A percentile compares a stretch with the other conserved stretches of the same genome.
Conservation (phyloP, 2,888 invertebrate species). For the Zelleria hepariella region DNA sequence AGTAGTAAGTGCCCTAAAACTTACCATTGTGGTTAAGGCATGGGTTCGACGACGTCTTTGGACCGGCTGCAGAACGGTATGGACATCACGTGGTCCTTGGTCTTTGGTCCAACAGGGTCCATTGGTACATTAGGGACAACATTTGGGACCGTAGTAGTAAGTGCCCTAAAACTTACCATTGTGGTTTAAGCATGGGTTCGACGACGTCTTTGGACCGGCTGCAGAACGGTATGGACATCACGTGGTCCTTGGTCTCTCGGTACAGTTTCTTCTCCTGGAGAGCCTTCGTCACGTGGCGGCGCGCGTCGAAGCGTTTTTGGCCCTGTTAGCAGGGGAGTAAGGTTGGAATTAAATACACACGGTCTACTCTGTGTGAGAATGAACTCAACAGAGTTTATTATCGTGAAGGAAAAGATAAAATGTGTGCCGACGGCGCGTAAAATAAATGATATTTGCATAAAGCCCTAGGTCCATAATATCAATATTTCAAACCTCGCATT, state of each 20-base stretch:
- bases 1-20: too few relatives aligned
- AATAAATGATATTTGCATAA: too few relatives aligned
- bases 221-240: slow-evolving; percentile 97
- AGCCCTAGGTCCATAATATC: too few relatives aligned
- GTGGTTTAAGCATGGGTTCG: slow-evolving; percentile 96
- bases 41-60: slow-evolving; percentile 97
- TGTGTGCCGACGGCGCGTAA: too few relatives aligned
- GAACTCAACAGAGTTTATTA: too few relatives aligned
- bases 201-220: slow-evolving; percentile 98
- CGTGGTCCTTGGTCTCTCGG: slow-evolving; percentile 86
- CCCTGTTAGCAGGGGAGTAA: slow-evolving; percentile 67
- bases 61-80: slow-evolving; percentile 97
- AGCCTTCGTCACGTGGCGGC: slow-evolving; percentile 83
- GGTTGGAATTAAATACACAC: neutral
- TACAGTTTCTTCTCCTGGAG: slow-evolving; percentile 81
- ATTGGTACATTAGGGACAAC: too few relatives aligned
- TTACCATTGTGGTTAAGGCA: slow-evolving; percentile 98
- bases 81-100: slow-evolving; percentile 94
- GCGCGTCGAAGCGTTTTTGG: slow-evolving; percentile 92
- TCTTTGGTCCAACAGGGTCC: too few relatives aligned
- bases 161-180: too few relatives aligned
- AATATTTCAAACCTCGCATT: too few relatives aligned
- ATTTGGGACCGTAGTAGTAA: too few relatives aligned
- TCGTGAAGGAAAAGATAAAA: too few relatives aligned
- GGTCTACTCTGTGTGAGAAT: too few relatives aligned